Evolutionary conservation across 2,888 invertebrate genomes (phyloP).

Genomic region (Amorpha juglandis): DNA sequence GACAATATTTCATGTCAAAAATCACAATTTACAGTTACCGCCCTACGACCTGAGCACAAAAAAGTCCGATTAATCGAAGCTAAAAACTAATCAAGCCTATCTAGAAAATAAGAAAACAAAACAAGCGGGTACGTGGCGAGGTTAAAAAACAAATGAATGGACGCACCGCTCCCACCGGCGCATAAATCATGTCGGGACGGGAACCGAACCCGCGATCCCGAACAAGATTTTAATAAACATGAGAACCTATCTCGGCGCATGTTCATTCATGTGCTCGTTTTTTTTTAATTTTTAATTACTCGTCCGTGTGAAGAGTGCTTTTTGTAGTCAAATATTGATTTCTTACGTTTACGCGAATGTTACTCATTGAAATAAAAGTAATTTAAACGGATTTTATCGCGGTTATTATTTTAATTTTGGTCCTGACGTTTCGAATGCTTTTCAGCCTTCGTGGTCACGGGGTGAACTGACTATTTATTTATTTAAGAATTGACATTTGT

Average conservation of each 20-base stretch:
- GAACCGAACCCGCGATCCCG: conserved; percentile 64
- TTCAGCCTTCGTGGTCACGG: no score
- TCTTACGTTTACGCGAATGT: no score
- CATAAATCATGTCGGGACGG: conserved; percentile 76
- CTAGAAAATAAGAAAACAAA: conserved; percentile 67
- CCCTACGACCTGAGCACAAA: conserved; percentile 40
- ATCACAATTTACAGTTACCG: conserved; percentile 48
- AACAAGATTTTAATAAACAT: conserved; percentile 80
- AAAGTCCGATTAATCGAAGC: conserved; percentile 69
- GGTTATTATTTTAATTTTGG: no score
- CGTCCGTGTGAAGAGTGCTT: conserved; percentile 71
- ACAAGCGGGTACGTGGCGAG: conserved; percentile 42
- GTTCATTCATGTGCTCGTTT: conserved; percentile 74
- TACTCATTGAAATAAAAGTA: no score
- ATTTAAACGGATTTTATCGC: no score
- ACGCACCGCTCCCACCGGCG: conserved; percentile 59
- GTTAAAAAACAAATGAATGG: conserved; percentile 81
- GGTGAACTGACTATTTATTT: no score
- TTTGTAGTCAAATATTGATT: conserved; percentile 24
- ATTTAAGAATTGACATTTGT: no score
- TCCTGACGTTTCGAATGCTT: no score
- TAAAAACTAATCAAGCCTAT: conserved; percentile 82
- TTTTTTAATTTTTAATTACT: conserved; percentile 77
- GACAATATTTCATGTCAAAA: conserved; percentile 44
- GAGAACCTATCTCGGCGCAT: conserved; percentile 64